These are phyloP conservation scores for Vanessa atalanta DNA, from an alignment of 1,140 invertebrate species.

Conservation along the genomic window DNA sequence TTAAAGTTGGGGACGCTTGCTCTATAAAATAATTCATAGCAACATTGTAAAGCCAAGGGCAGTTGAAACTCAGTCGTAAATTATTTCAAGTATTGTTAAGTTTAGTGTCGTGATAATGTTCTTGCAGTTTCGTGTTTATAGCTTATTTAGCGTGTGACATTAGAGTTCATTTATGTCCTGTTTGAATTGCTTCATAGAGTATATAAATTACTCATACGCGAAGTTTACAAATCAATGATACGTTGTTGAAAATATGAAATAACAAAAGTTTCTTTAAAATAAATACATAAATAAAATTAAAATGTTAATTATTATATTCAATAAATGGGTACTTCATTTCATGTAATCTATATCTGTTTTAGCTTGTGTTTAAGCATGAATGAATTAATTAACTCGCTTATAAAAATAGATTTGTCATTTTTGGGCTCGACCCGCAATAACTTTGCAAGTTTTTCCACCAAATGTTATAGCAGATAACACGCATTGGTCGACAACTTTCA, in stretches of 20 bases:
- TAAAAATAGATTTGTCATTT: too few species aligned
- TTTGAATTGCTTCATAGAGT: conserved; percentile 5
- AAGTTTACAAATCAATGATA: neutral
- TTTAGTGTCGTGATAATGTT: conserved; percentile 53
- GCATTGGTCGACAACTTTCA: too few species aligned
- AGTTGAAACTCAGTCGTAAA: conserved; percentile 50
- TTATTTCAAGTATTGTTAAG: conserved; percentile 60
- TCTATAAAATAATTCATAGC: conserved; percentile 25
- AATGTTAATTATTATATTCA: too few species aligned
- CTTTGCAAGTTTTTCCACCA: too few species aligned
- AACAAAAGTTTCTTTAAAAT: neutral
- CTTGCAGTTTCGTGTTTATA: conserved; percentile 30
- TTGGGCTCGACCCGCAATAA: too few species aligned
- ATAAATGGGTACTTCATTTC: too few species aligned
- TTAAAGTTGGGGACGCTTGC: neutral
- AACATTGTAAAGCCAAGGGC: conserved; percentile 52
- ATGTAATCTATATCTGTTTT: too few species aligned
- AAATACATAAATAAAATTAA: too few species aligned
- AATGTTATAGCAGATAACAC: too few species aligned
- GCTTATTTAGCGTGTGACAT: conserved; percentile 27
- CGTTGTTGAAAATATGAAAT: neutral
- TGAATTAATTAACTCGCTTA: too few species aligned
- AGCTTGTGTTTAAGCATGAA: too few species aligned
- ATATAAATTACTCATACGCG: neutral
- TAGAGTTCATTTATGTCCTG: neutral